Base-by-base conservation (phyloP, 2,888 invertebrate species). In the Trimorus sp. region DNA sequence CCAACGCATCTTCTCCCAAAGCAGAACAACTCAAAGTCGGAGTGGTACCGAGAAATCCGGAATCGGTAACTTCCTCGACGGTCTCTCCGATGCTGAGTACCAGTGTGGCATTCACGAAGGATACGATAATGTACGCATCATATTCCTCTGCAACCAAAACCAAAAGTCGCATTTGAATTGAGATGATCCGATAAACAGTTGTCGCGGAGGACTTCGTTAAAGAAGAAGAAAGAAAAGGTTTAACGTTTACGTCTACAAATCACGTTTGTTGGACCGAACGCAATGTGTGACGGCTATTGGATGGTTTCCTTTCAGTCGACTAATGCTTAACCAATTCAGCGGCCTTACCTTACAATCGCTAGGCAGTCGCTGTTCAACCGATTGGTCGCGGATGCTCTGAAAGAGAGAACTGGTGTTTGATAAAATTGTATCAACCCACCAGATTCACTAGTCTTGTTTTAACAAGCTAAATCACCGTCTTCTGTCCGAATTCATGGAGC, bases 21-120 rank as follows among this genome's bases (percentile, higher is more conserved):
- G 99, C 97, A 9, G 98, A 98, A 92, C 99, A 99, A 83, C 98
- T 97, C n/a, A 99, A 93, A 0, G 99, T 99, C 0, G 99, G 99
- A 0, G 99, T 99, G 0, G 99, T 99, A 79, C 99, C 99, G 88
- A 99, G 93, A 92, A 99, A 99, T 56, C 99, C 99, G 83, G 99
- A 99, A 92, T 99, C 99, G 0, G 99, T 98, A 36, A 99, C 99
- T 95, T 99, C 99, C 92, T 99, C 99, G n/a, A 99, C 99, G 12
- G 99, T 99, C 92, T 99, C 99, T 86, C 99, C 99, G 91, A 99
- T 99, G 88, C 98, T 98, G 89, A 99, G 94, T 84, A 99, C 99
- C 89, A 99, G 95, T 14, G 99, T 99, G 87, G 99, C 99, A 92
- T 97, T 97, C 84, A 98, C 97, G 96, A 99, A 99, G 65, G 99